Conservation (phyloP, 30 jellyfish, hydroid and myxozoan species). For the Hydractinia echinata region DNA sequence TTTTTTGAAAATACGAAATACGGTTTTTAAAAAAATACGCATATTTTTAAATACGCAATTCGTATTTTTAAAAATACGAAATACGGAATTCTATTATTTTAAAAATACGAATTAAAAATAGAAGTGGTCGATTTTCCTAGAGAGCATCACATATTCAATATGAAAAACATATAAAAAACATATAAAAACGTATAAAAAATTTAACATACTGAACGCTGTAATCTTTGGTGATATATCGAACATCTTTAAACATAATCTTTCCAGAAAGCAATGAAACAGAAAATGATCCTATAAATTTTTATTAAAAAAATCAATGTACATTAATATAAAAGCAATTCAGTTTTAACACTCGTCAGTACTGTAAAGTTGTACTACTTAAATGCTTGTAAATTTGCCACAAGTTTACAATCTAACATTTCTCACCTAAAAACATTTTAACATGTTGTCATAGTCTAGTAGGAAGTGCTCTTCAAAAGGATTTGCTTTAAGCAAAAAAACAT, state of each 20-base stretch:
- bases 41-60: too few species aligned
- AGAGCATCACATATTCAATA: background rate
- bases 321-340: background rate
- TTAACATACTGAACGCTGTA: constrained; percentile 55
- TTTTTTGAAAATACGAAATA: too few species aligned
- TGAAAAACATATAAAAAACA: background rate
- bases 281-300: constrained; percentile 55
- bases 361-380: background rate
- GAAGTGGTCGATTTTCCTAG: background rate
- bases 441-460: too few species aligned
- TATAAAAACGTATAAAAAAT: background rate
- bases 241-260: constrained; percentile 78
- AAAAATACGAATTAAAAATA: background rate
- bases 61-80: background rate
- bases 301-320: background rate
- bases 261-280: constrained; percentile 82
- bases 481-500: too few species aligned
- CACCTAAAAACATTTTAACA: too few species aligned
- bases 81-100: too few species aligned
- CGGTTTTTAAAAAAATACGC: too few species aligned
- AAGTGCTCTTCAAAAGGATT: too few species aligned
- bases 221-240: constrained; percentile 77
- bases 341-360: background rate
- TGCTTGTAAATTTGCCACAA: background rate
- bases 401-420: too few species aligned